Evolutionary conservation across 2,113 vertebrate species (phyloP).

Genomic region (Phylloscopus whistleri): DNA sequence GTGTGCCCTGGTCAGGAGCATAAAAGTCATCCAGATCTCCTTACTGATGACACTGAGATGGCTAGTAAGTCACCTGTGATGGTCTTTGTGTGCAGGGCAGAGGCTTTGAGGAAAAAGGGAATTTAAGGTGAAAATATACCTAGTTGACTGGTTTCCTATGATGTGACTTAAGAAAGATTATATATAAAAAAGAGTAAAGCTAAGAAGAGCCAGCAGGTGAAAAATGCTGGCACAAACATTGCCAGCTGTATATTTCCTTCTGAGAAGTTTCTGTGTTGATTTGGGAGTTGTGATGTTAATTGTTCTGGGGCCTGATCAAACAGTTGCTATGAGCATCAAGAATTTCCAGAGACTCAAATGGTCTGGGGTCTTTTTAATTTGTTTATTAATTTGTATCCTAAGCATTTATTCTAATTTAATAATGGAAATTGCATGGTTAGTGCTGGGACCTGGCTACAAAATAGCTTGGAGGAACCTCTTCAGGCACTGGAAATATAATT

Average conservation of each 20-base stretch:
- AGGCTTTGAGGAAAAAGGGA: neutral
- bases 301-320: neutral
- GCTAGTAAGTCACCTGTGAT: neutral
- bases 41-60: neutral
- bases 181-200: neutral
- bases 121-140: neutral
- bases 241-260: neutral
- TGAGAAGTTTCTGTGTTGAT: neutral
- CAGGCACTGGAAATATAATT: neutral
- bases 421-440: neutral
- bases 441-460: neutral
- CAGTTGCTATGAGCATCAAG: neutral
- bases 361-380: neutral
- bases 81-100: neutral
- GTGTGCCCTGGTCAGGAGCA: accelerated
- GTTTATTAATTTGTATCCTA: neutral
- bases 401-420: neutral
- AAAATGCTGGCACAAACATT: neutral
- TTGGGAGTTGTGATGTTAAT: neutral
- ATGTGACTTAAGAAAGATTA: neutral
- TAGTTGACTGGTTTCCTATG: neutral
- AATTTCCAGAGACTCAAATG: neutral
- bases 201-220: neutral
- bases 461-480: neutral
- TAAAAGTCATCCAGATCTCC: neutral